Base-by-base conservation (phyloP, 2,113 vertebrate species). In the Antechinus flavipes region DNA sequence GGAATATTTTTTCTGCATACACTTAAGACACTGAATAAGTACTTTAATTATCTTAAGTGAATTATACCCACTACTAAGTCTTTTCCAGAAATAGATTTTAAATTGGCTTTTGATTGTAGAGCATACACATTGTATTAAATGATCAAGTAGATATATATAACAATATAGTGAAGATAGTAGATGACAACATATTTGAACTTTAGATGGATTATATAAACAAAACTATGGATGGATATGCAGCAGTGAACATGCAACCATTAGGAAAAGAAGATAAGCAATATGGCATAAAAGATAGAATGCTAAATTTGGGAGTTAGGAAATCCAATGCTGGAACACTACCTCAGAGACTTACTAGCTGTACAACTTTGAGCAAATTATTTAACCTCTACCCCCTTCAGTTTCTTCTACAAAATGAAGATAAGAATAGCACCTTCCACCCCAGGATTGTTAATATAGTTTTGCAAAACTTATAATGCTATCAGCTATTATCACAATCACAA, bases 161-260 rank as follows among this genome's bases (percentile, higher is more conserved):
- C 56, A 58, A 91, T 52, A 94, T 54, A 54, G 76, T 30, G 47
- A 95, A 93, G n/a, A 93, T 61, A 25, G 5, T 1, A 61, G 91
- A 93, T 84, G 91, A 94, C 53, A 30, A 95, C 91, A 92, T 61
- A 91, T 92, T 95, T 76, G 42, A 93, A 42, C 90, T 97, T 35
- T 93, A 53, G 89, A 95, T 91, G 94, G 26, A 91, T 54, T 94
- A 23, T 94, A 91, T 19, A 93, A 84, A 26, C 54, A 93, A 93
- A 58, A 92, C 23, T 35, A 91, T 23, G 68, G 54, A 54, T 55
- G 35, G 94, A 93, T 54, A 89, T 42, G 93, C 76, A 89, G 0
- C n/a, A 89, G n/a, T 89, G 55, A 12, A 90, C 84, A 94, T 14
- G 30, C 30, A 89, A 76, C 9, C 93, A 91, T 23, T 95, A 55